Base-by-base conservation (phyloP, 1,140 invertebrate genomes). In the Drosophila tani region DNA sequence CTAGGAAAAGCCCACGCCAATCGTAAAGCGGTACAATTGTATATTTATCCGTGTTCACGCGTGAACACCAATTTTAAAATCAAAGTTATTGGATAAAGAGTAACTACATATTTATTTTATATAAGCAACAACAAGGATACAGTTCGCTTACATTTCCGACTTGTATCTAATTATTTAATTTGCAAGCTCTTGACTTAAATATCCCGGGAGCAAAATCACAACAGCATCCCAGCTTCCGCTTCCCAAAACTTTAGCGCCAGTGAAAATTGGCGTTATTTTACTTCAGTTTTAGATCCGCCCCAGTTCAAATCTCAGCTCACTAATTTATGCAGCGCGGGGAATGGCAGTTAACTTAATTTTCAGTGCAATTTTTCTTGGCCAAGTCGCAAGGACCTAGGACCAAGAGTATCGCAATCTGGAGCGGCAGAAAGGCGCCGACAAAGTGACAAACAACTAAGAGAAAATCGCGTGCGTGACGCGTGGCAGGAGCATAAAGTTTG, bases 371-470 rank as follows among this genome's bases (percentile, higher is more conserved):
- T 81, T 75, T 88, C 84, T 84, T 77, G 65, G 55, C 64, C 66
- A 73, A 60, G 63, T 68, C 56, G 70, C 50, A 78, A 65, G 60
- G 60, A 63, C 35, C 40, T 1, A 12, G 46, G 6, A 40, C 29
- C 15, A 11, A 43, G 35, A 29, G 57, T 17, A 32, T 43, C 29
- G n/a, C 46, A 32, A 45, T 66, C 27, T 66, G 50, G 56, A 38
- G 45, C 63, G 43, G 64, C 60, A 50, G 55, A 41, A 56, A 71
- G 59, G 58, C 60, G 76, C 75, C 76, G 66, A 78, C 74, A 79
- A 88, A 88, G 84, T 88, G 84, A 88, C 84, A 88, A 88, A 88
- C 84, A 88, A 88, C 84, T 88, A 84, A 88, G 84, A 78, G 84
- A 88, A 88, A 88, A 88, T 88, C 84, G 84, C 85, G 84, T 90